Conservation (phyloP, 2,113 vertebrate species). For the Anhinga anhinga region DNA sequence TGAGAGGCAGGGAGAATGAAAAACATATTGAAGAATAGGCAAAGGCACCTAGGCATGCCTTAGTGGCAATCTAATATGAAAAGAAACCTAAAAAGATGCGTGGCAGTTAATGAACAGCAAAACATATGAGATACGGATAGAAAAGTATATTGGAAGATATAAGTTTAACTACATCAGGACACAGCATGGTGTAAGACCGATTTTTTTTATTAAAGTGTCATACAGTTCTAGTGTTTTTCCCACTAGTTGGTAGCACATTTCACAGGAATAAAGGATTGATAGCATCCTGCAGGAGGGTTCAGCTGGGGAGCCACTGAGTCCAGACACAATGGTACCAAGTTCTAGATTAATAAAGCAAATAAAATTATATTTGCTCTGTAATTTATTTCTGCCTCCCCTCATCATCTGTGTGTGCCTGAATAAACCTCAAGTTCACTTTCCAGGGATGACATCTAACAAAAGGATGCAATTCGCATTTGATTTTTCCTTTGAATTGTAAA, state of each 20-base stretch:
- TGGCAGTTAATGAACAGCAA: not conserved
- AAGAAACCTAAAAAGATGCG: not conserved
- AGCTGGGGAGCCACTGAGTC: constrained; percentile 24
- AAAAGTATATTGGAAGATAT: not conserved
- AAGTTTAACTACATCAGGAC: not conserved
- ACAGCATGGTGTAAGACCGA: not conserved
- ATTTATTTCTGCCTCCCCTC: constrained; percentile 28
- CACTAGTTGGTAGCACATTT: not conserved
- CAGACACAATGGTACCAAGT: constrained; percentile 4
- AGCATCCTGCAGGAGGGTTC: not conserved
- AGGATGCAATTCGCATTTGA: not conserved
- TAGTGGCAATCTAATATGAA: not conserved
- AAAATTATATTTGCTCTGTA: constrained; percentile 40
- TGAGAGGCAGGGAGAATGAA: not conserved
- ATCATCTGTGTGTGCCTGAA: not conserved
- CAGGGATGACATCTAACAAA: not conserved
- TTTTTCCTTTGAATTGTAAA: constrained; percentile 8
- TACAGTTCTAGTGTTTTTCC: not conserved
- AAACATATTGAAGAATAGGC: not conserved
- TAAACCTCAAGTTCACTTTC: constrained; percentile 1
- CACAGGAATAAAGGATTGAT: constrained; percentile 1
- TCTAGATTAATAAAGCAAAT: constrained; percentile 59
- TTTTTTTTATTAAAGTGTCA: constrained; percentile 6
- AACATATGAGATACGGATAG: not conserved
- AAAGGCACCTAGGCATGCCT: not conserved